phyloP scores from a whole-genome alignment of 2,113 vertebrate species.

The Channa maculata region DNA sequence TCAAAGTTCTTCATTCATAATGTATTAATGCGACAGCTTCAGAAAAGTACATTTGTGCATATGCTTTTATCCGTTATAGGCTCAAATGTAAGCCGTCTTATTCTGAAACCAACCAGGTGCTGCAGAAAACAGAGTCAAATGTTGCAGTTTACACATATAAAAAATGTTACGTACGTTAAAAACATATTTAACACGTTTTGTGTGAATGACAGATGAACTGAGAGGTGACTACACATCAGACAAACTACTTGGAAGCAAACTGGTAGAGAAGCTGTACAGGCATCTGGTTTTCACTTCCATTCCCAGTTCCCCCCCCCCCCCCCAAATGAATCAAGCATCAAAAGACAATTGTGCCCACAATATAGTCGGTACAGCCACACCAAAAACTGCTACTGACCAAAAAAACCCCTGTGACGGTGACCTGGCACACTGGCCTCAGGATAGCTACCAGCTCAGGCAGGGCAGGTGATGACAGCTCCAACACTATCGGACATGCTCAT shows the following conservation, averaged over 20 bases:
- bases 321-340: slow-evolving; percentile 13
- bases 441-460: slow-evolving; percentile 52
- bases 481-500: slow-evolving; percentile 64
- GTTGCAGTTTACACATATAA: not conserved
- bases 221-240: slow-evolving; percentile 1
- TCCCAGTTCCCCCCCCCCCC: rapidly evolving
- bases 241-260: not conserved
- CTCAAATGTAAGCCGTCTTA: not conserved
- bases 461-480: slow-evolving; percentile 61
- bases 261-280: not conserved
- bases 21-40: not conserved
- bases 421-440: slow-evolving; percentile 53
- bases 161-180: not conserved
- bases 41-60: not conserved
- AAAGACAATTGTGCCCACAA: not conserved
- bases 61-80: not conserved
- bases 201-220: not conserved
- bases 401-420: slow-evolving; percentile 63
- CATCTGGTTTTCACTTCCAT: slow-evolving; percentile 1
- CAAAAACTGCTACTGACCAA: slow-evolving; percentile 29
- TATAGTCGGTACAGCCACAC: not conserved
- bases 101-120: not conserved
- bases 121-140: not conserved
- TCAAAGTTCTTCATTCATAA: slow-evolving; percentile 3
- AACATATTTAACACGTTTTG: not conserved